Evolutionary conservation across 2,113 vertebrate species (phyloP).

Genomic region (Pycnonotus jocosus): DNA sequence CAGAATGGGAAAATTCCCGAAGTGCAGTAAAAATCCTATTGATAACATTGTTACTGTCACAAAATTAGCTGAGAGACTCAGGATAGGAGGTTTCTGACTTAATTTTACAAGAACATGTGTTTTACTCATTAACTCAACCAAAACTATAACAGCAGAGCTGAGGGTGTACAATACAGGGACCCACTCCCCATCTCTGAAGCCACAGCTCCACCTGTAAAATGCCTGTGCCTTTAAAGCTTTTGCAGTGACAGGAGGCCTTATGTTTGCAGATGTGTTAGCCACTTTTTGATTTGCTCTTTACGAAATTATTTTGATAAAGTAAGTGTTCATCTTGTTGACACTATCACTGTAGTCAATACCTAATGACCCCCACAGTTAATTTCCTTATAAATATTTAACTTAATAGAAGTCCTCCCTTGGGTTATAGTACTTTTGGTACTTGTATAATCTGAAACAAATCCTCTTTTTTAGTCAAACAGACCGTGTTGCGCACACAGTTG

Average conservation of each 20-base stretch:
- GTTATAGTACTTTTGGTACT: constrained; percentile 69
- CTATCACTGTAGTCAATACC: constrained; percentile 25
- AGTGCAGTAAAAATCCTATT: not conserved
- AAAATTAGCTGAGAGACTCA: not conserved
- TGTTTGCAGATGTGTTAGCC: not conserved
- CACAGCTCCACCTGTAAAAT: not conserved
- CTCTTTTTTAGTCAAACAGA: constrained; percentile 69
- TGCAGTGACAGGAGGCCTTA: not conserved
- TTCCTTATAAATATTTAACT: constrained; percentile 72
- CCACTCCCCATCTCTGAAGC: no score
- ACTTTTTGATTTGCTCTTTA: not conserved
- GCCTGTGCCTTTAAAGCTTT: not conserved
- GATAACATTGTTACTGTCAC: not conserved
- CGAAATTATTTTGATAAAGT: constrained; percentile 22
- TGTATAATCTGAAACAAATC: constrained; percentile 74
- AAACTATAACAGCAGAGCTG: not conserved
- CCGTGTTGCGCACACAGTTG: constrained; percentile 70
- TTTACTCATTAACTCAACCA: not conserved
- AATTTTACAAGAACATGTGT: not conserved
- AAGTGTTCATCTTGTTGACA: constrained; percentile 36
- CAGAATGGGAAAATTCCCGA: not conserved
- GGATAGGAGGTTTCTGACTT: not conserved
- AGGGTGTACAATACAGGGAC: not conserved
- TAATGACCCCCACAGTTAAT: constrained; percentile 40
- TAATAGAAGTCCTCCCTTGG: constrained; percentile 55